These are phyloP conservation scores for Brachynemurus nebulosus DNA, from an alignment of 2,888 invertebrate species.

Conservation along the genomic window DNA sequence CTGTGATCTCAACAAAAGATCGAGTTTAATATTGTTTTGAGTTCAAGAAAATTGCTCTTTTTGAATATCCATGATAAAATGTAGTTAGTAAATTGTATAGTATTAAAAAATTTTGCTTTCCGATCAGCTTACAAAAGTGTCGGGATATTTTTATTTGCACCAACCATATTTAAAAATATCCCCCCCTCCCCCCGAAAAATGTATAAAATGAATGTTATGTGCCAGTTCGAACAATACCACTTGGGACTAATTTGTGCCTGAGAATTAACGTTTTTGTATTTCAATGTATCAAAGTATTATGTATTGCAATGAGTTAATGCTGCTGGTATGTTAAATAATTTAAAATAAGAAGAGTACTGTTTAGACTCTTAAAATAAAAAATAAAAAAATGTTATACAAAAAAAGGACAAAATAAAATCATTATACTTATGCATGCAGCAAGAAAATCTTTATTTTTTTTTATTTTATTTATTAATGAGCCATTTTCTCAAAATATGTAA, in stretches of 20 bases:
- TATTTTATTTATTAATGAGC: slow-evolving; percentile 8
- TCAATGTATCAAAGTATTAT: slow-evolving; percentile 9
- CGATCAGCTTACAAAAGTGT: too few species aligned
- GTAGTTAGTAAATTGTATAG: too few species aligned
- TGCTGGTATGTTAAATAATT: slow-evolving; percentile 8
- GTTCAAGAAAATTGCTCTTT: too few species aligned
- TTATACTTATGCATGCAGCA: slow-evolving; percentile 17
- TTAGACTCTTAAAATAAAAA: neutral
- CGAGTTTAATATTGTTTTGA: too few species aligned
- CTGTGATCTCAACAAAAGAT: too few species aligned
- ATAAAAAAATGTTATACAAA: slow-evolving; percentile 15
- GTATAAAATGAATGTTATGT: too few species aligned
- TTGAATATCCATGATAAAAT: too few species aligned
- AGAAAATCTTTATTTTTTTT: slow-evolving; percentile 12
- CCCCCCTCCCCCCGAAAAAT: too few species aligned
- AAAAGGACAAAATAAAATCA: slow-evolving; percentile 15
- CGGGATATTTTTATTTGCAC: too few species aligned
- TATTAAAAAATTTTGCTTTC: too few species aligned
- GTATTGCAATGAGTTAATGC: slow-evolving; percentile 8
- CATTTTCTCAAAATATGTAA: too few species aligned
- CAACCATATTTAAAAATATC: too few species aligned
- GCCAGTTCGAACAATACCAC: slow-evolving; percentile 9
- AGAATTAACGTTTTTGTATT: slow-evolving; percentile 13
- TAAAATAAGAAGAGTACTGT: neutral
- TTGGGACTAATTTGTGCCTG: slow-evolving; percentile 15